Conservation (phyloP, 2,888 invertebrate genomes). For the Synanthedon formicaeformis region DNA sequence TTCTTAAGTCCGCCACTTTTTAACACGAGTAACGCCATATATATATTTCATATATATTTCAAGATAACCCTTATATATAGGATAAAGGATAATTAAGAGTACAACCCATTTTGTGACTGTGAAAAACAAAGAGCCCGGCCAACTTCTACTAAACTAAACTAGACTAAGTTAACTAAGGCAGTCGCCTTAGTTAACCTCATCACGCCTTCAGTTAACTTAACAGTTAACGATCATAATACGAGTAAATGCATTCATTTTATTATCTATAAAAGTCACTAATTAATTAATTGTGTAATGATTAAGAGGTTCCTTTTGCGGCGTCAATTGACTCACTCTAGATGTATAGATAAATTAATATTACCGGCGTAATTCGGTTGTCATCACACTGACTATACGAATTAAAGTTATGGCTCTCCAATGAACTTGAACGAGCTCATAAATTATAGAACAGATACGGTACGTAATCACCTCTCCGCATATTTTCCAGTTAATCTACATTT, state of each 20-base stretch:
- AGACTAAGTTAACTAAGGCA: too few species aligned
- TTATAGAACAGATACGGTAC: neutral
- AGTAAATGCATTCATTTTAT: conserved; percentile 62
- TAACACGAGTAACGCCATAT: too few species aligned
- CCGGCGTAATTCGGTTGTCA: conserved; percentile 39
- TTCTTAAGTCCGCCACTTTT: too few species aligned
- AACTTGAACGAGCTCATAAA: conserved; percentile 15
- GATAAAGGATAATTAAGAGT: too few species aligned
- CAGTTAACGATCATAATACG: conserved; percentile 14
- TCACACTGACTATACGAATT: conserved; percentile 28
- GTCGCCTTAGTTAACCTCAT: too few species aligned
- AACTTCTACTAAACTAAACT: too few species aligned
- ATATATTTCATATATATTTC: too few species aligned
- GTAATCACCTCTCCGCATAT: neutral
- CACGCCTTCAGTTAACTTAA: too few species aligned
- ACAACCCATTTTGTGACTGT: too few species aligned
- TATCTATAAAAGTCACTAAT: conserved; percentile 66
- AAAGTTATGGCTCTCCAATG: conserved; percentile 18
- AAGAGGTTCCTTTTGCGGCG: conserved; percentile 41
- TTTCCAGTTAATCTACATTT: neutral
- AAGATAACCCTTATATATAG: too few species aligned
- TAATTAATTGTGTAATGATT: conserved; percentile 68
- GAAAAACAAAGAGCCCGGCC: too few species aligned
- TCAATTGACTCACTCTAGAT: conserved; percentile 15
- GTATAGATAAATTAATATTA: conserved; percentile 13